These are phyloP conservation scores for Ascaphus truei DNA, from an alignment of 2,113 vertebrate species.

Conservation along the genomic window DNA sequence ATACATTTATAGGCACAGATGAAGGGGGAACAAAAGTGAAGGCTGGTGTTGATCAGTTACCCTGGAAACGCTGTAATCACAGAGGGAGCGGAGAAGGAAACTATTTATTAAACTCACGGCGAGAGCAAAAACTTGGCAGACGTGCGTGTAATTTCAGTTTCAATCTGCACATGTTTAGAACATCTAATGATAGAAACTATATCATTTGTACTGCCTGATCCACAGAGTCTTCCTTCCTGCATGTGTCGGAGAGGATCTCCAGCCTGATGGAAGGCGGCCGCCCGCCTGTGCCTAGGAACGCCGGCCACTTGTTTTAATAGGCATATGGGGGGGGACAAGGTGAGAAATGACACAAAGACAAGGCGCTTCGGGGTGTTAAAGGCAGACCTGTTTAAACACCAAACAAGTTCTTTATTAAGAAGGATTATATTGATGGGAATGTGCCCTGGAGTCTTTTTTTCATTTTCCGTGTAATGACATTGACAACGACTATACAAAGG, in stretches of 20 bases:
- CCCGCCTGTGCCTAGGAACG: background rate
- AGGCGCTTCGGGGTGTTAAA: background rate
- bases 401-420: background rate
- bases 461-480: background rate
- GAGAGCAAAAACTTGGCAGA: slow-evolving; percentile 18
- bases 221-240: slow-evolving; percentile 4
- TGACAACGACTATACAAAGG: background rate
- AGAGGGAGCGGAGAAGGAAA: slow-evolving; percentile 13
- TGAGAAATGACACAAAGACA: background rate
- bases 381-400: background rate
- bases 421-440: background rate
- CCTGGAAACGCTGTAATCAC: slow-evolving; percentile 25
- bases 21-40: slow-evolving; percentile 2
- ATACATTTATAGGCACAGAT: background rate
- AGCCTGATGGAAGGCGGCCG: background rate
- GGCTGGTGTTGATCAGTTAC: slow-evolving; percentile 18
- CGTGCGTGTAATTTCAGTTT: slow-evolving; percentile 17
- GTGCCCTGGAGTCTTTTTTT: slow-evolving; percentile 7
- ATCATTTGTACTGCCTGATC: background rate
- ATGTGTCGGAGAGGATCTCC: background rate
- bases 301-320: background rate
- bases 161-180: slow-evolving; percentile 21
- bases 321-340: too few relatives aligned
- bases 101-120: slow-evolving; percentile 25
- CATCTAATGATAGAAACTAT: slow-evolving; percentile 5